A percentile compares a stretch with the other conserved stretches of the same genome.
Evolutionary conservation across 1,140 invertebrate species (phyloP).

Genomic region (Brachionus asplanchnoidis): DNA sequence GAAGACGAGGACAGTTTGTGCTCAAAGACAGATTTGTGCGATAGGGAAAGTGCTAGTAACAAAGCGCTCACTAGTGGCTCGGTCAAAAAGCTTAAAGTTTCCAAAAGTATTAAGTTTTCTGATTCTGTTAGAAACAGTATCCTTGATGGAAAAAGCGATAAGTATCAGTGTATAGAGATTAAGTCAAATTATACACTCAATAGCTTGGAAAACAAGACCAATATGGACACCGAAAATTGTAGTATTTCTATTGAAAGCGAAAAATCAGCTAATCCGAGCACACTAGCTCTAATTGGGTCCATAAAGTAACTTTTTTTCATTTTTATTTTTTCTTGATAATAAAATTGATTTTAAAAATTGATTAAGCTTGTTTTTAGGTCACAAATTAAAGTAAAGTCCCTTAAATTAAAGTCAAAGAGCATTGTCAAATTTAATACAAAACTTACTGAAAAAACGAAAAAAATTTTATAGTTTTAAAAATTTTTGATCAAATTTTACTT

Average conservation of each 20-base stretch:
- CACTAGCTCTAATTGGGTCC: background rate
- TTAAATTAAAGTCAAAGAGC: no score
- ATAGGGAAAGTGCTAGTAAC: slow-evolving; percentile 8
- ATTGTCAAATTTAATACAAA: no score
- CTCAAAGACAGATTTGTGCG: background rate
- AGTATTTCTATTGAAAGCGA: slow-evolving; percentile 15
- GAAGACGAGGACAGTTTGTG: background rate
- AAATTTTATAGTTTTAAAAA: no score
- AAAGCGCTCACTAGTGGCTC: background rate
- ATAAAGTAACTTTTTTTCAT: slow-evolving; percentile 17
- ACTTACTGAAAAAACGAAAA: no score
- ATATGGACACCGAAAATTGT: background rate
- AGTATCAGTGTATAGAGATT: background rate
- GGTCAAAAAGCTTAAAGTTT: background rate
- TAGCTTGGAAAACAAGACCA: background rate
- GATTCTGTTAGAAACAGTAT: background rate
- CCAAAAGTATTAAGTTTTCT: slow-evolving; percentile 16
- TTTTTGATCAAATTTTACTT: no score
- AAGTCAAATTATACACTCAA: slow-evolving; percentile 33
- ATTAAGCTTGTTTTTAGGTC: background rate
- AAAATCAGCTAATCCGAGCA: slow-evolving; percentile 20
- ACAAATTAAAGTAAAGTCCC: no score
- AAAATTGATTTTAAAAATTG: no score
- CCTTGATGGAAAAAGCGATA: background rate
- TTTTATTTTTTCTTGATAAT: background rate